These are phyloP conservation scores for Apodemia arnacis DNA, from an alignment of 2,888 invertebrate species.

Conservation along the genomic window DNA sequence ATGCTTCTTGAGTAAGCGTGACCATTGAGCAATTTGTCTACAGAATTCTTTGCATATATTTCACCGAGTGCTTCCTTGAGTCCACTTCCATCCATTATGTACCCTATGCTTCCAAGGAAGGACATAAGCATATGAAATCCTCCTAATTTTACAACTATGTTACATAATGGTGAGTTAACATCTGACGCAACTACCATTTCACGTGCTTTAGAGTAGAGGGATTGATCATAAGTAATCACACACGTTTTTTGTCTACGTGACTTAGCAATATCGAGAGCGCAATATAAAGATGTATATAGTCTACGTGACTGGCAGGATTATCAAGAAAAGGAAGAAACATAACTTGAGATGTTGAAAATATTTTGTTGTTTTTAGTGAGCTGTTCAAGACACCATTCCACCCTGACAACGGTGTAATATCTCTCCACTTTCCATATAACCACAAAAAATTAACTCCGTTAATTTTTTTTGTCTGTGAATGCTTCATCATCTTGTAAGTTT, in stretches of 20 bases:
- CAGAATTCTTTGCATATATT: slow-evolving; percentile 79
- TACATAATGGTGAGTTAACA: slow-evolving; percentile 36
- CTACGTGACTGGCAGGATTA: no score
- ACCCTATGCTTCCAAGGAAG: slow-evolving; percentile 88
- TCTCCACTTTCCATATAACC: no score
- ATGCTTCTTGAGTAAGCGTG: slow-evolving; percentile 66
- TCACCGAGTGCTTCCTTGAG: slow-evolving; percentile 84
- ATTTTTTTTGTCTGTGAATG: no score
- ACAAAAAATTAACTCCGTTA: no score
- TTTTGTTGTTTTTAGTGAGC: no score
- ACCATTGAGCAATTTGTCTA: slow-evolving; percentile 61
- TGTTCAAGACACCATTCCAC: no score
- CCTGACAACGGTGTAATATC: no score
- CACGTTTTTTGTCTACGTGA: slow-evolving; percentile 61
- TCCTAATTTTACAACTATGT: slow-evolving; percentile 57
- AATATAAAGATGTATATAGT: no score
- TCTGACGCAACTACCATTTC: slow-evolving; percentile 82
- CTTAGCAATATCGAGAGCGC: no score
- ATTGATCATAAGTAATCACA: slow-evolving; percentile 87
- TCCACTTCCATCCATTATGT: slow-evolving; percentile 89
- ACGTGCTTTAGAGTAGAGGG: slow-evolving; percentile 82
- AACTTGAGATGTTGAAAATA: no score
- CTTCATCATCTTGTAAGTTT: no score
- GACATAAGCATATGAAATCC: slow-evolving; percentile 87
- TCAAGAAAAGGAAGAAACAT: no score